These are phyloP conservation scores for Climacteris rufus DNA, from an alignment of 2,113 vertebrate species.

Conservation along the genomic window DNA sequence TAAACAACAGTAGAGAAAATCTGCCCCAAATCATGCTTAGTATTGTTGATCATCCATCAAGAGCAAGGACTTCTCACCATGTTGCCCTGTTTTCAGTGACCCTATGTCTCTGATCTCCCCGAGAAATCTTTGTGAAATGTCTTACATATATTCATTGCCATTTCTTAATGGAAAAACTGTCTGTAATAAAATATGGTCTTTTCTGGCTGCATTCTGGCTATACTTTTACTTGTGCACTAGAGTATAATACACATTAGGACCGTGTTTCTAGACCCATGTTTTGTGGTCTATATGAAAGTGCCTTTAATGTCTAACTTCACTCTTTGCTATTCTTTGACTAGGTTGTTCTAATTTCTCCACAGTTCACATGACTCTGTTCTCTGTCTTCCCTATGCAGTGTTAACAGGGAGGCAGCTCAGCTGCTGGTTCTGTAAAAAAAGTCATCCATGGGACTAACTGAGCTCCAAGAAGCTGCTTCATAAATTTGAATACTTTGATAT, in stretches of 20 bases:
- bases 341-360: slow-evolving; percentile 1
- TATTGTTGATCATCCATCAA: background rate
- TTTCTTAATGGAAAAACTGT: background rate
- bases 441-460: background rate
- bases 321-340: background rate
- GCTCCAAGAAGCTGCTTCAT: background rate
- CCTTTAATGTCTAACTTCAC: background rate
- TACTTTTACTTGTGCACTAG: background rate
- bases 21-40: background rate
- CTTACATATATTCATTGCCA: background rate
- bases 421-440: slow-evolving; percentile 12
- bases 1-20: background rate
- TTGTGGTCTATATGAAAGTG: background rate
- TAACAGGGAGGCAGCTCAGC: background rate
- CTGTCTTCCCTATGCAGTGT: background rate
- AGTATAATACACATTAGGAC: background rate
- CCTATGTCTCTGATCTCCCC: background rate
- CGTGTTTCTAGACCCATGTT: background rate
- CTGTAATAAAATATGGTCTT: background rate
- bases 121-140: background rate
- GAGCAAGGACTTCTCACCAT: background rate
- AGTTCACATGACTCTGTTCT: background rate
- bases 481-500: slow-evolving; percentile 40
- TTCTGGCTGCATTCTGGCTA: background rate
- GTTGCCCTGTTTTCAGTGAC: background rate